A percentile compares a stretch with the other conserved stretches of the same genome.
phyloP scores from a whole-genome alignment of 2,797 vertebrate genomes.

The Limnodromus scolopaceus region DNA sequence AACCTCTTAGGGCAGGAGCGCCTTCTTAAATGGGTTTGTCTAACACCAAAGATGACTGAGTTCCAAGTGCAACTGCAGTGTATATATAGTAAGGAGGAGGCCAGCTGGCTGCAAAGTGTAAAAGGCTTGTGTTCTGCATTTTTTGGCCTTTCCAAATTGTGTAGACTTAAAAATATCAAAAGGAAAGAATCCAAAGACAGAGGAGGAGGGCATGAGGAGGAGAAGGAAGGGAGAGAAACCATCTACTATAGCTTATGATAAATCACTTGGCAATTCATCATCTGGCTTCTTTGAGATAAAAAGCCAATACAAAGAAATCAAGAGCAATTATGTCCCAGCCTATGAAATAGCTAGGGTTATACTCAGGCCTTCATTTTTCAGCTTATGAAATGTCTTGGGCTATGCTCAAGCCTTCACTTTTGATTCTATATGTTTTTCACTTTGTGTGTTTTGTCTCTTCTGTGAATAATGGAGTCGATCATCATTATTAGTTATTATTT shows the following conservation, averaged over 20 bases:
- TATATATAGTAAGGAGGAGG: neutral
- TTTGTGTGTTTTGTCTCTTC: neutral
- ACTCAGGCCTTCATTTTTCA: neutral
- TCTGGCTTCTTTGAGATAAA: conserved; percentile 49
- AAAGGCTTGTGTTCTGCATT: neutral
- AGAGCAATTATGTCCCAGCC: neutral
- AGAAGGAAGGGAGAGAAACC: neutral
- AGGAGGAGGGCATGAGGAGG: neutral
- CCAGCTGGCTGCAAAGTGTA: neutral
- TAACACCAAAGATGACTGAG: neutral
- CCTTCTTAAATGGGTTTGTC: neutral
- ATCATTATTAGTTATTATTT: neutral
- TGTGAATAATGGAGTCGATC: neutral
- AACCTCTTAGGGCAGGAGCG: neutral
- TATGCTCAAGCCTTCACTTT: neutral
- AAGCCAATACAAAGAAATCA: neutral
- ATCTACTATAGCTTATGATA: neutral
- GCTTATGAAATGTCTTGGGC: neutral
- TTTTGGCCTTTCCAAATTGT: neutral
- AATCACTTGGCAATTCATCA: neutral
- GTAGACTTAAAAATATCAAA: neutral
- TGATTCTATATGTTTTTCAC: neutral
- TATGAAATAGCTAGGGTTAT: neutral
- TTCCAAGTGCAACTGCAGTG: neutral
- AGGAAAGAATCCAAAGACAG: neutral